phyloP scores from a whole-genome alignment of 2,797 vertebrate species.

The Esox lucius region DNA sequence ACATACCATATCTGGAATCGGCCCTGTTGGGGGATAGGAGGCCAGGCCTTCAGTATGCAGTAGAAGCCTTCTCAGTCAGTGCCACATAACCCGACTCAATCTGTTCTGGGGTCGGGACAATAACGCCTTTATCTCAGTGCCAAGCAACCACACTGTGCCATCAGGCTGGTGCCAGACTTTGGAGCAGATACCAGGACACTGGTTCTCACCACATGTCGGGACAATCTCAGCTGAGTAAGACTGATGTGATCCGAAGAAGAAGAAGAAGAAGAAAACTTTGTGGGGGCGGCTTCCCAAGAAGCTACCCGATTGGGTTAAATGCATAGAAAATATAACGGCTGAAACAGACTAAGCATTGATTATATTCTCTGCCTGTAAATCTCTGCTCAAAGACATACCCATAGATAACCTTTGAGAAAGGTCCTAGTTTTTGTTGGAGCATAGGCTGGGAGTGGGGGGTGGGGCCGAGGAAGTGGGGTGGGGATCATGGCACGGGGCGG shows the following conservation, averaged over 20 bases:
- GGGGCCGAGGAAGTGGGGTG: not conserved
- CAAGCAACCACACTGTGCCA: slow-evolving; percentile 55
- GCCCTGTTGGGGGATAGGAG: not conserved
- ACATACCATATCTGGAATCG: not conserved
- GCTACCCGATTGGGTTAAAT: too few relatives aligned
- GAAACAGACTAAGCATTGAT: too few relatives aligned
- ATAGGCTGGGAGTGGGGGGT: too few relatives aligned
- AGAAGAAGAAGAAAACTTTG: too few relatives aligned
- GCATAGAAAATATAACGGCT: too few relatives aligned
- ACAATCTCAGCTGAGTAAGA: not conserved
- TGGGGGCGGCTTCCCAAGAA: too few relatives aligned
- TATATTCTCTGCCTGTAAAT: too few relatives aligned
- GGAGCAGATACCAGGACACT: slow-evolving; percentile 49
- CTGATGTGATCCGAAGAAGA: too few relatives aligned
- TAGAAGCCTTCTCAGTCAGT: slow-evolving; percentile 42
- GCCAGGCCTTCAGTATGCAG: not conserved
- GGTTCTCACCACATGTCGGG: slow-evolving; percentile 12
- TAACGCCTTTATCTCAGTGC: slow-evolving; percentile 55
- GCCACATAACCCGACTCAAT: slow-evolving; percentile 51
- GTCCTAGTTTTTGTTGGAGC: not conserved
- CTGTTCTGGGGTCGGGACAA: slow-evolving; percentile 50
- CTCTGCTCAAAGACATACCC: too few relatives aligned
- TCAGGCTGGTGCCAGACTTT: slow-evolving; percentile 23
- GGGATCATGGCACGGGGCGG: not conserved
- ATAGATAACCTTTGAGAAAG: not conserved